Evolutionary conservation across 2,888 invertebrate genomes (phyloP), one percentile per base, ranked within the genome.

Genomic region (Drosophila atripex): DNA sequence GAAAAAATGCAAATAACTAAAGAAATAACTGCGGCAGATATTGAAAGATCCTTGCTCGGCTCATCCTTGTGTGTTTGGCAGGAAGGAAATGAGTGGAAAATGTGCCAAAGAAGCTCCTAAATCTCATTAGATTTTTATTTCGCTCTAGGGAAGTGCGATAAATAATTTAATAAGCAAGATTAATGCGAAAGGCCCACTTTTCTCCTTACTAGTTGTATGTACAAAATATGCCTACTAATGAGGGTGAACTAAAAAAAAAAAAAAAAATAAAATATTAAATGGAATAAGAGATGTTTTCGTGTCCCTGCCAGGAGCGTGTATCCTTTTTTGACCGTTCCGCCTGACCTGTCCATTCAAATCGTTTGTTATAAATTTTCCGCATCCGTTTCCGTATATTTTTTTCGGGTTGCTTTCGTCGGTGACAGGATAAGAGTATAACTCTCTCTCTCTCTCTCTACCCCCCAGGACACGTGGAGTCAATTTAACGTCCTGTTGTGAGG

Each of bases 381-480:
- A 61, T 54, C 54, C 59, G 52, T 41, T 57, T 56, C 60, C 60
- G 60, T 47, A 8, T 66, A 45, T 50, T 74, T 84, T 80, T 76
- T 78, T 80, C 75, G 64, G 76, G 84, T 58, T 71, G 76, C 71
- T 71, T 78, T 76, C 73, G 50, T 60, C 50, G 61, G 69, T 70
- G 69, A 70, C 70, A 70, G 63, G 70, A 61, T 70, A 70, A 63
- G 54, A 55, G 71, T 47, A 63, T 54, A 3, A 4, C 21, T 23
- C 21, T 23, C 18, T 18, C 18, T 18, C 18, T n/a, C n/a, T n/a
- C n/a, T n/a, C n/a, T n/a, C n/a, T n/a, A 0, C 35, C 35, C 51
- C 56, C 53, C 71, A 55, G 71, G 69, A 58, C 74, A 83, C 78
- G 75, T 80, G 86, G 64, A 83, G 82, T 86, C 86, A 76, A 83